A percentile compares a stretch with the other conserved stretches of the same genome.
phyloP scores from a whole-genome alignment of 2,888 invertebrate genomes.

The Choristoneura rosaceana region DNA sequence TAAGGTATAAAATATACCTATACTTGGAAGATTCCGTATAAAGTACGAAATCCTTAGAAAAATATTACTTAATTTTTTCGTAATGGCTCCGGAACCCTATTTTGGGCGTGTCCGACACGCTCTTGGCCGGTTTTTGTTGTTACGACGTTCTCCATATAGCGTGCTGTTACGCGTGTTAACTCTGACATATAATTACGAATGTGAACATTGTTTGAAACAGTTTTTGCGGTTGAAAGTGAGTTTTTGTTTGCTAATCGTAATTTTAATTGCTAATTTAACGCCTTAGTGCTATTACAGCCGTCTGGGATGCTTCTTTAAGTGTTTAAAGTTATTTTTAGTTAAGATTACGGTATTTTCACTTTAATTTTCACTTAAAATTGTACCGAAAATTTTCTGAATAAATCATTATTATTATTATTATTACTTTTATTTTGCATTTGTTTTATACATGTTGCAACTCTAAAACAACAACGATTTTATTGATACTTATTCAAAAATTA shows the following conservation, averaged over 20 bases:
- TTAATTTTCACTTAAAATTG: background rate
- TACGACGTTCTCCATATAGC: conserved; percentile 16
- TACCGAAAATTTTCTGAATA: too few relatives aligned
- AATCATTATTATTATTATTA: too few relatives aligned
- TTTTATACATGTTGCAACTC: too few relatives aligned
- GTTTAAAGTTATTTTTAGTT: background rate
- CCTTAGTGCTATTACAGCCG: conserved; percentile 8
- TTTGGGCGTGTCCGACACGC: too few relatives aligned
- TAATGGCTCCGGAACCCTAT: too few relatives aligned
- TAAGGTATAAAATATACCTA: too few relatives aligned
- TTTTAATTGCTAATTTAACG: conserved; percentile 37
- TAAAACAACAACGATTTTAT: too few relatives aligned
- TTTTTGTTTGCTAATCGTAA: conserved; percentile 33
- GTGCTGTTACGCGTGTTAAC: conserved; percentile 18
- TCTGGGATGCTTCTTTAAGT: background rate
- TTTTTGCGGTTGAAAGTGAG: conserved; percentile 29
- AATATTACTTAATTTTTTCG: too few relatives aligned
- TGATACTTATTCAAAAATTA: too few relatives aligned
- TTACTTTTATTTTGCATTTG: background rate
- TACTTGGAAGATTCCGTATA: too few relatives aligned
- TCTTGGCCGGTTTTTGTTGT: too few relatives aligned
- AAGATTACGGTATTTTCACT: background rate
- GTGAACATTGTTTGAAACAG: conserved; percentile 17
- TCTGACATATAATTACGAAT: conserved; percentile 34
- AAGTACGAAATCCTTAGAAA: too few relatives aligned